A percentile compares a stretch with the other conserved stretches of the same genome.
Evolutionary conservation across 2,113 vertebrate species (phyloP).

Genomic region (Felis catus): DNA sequence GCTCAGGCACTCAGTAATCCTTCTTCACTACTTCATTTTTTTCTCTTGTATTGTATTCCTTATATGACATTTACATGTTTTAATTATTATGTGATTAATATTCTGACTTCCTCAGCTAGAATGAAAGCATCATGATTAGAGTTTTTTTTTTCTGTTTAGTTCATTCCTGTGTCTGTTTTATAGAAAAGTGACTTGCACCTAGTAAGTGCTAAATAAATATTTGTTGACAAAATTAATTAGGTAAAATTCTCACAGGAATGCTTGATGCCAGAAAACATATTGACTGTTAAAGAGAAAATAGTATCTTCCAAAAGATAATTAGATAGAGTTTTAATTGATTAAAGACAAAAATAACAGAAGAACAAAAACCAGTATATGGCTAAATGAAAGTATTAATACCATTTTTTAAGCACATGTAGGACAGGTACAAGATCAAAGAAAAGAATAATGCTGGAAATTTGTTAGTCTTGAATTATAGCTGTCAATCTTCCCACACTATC

Average conservation of each 20-base stretch:
- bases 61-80: not conserved
- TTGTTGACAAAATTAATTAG: not conserved
- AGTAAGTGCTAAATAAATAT: not conserved
- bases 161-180: not conserved
- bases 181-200: not conserved
- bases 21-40: not conserved
- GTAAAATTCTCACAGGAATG: not conserved
- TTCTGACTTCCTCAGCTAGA: not conserved
- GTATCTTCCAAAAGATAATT: not conserved
- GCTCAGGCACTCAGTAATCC: not conserved
- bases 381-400: not conserved
- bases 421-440: not conserved
- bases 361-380: not conserved
- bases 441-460: not conserved
- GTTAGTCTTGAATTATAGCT: slow-evolving; percentile 19
- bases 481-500: not conserved
- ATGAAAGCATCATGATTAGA: not conserved
- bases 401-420: slow-evolving; percentile 37
- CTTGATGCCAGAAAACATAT: not conserved
- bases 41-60: not conserved
- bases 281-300: not conserved
- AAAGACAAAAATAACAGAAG: not conserved
- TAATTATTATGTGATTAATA: not conserved
- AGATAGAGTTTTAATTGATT: slow-evolving; percentile 5
- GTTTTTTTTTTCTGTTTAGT: not conserved